Conservation (phyloP, 64 coral and sea anemone genomes). For the Montipora cactus region DNA sequence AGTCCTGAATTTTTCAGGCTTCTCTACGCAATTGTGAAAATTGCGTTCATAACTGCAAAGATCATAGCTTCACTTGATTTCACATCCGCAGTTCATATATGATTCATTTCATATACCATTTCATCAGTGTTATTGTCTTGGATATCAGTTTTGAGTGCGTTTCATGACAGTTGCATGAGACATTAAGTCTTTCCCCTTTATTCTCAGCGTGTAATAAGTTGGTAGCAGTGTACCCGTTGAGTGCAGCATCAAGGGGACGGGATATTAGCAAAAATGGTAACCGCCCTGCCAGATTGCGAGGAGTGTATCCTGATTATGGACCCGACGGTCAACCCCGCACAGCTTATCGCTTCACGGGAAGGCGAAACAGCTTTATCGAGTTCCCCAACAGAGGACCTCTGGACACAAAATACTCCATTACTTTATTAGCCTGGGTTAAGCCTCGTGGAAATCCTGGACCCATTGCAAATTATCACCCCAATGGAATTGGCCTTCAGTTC, state of each 20-base stretch:
- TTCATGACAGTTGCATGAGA: too few relatives aligned
- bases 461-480: conserved; percentile 92
- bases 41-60: too few relatives aligned
- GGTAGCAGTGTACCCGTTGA: conserved; percentile 79
- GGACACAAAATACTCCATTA: conserved; percentile 86
- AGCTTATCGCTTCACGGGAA: conserved; percentile 70
- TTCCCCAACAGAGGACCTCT: conserved; percentile 78
- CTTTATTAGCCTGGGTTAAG: conserved; percentile 83
- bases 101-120: too few relatives aligned
- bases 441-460: conserved; percentile 62
- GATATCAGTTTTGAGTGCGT: too few relatives aligned
- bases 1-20: too few relatives aligned
- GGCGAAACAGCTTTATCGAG: conserved; percentile 69
- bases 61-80: too few relatives aligned
- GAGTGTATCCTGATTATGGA: conserved; percentile 46
- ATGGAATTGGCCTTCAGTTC: conserved; percentile 74
- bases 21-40: too few relatives aligned
- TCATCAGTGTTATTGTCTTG: too few relatives aligned
- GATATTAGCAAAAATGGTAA: conserved; percentile 62
- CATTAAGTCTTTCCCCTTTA: background rate
- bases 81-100: too few relatives aligned
- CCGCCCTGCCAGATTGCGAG: conserved; percentile 45
- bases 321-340: conserved; percentile 62
- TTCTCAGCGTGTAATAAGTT: conserved; percentile 44
- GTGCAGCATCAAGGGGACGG: conserved; percentile 26